phyloP scores from a whole-genome alignment of 53 echinoderm and acorn worm species.

The Apostichopus leukothele region DNA sequence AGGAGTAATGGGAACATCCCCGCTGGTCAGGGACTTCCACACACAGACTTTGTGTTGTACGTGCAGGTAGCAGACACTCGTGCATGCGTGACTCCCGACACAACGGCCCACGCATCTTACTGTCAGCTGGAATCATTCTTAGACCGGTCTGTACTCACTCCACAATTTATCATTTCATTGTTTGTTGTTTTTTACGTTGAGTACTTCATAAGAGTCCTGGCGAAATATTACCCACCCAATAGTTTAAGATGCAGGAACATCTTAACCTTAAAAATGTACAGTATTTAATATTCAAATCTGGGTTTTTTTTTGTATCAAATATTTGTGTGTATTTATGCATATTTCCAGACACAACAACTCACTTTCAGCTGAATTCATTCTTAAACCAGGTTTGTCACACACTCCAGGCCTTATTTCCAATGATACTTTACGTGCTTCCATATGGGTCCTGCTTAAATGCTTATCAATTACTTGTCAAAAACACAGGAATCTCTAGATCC shows the following conservation, averaged over 20 bases:
- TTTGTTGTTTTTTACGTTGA: not conserved
- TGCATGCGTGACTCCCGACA: constrained; percentile 70
- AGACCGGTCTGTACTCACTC: constrained; percentile 61
- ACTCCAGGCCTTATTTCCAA: too few relatives aligned
- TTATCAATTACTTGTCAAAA: too few relatives aligned
- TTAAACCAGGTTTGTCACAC: too few relatives aligned
- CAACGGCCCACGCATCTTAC: constrained; percentile 85
- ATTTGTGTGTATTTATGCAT: too few relatives aligned
- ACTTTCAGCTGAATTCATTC: too few relatives aligned
- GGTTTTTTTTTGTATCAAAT: too few relatives aligned
- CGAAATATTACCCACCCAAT: not conserved
- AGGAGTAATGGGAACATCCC: constrained; percentile 45
- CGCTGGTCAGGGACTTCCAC: constrained; percentile 64
- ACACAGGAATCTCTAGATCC: too few relatives aligned
- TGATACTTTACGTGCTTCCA: too few relatives aligned
- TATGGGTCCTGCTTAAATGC: too few relatives aligned
- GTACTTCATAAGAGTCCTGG: not conserved
- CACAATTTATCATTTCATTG: not conserved
- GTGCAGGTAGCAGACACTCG: constrained; percentile 70
- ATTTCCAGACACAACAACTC: too few relatives aligned
- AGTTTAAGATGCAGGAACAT: not conserved
- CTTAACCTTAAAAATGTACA: too few relatives aligned
- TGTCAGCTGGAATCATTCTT: constrained; percentile 79
- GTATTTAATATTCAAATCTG: too few relatives aligned
- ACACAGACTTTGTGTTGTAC: constrained; percentile 86